Percentiles rank a stretch among this genome's conserved stretches.
Conservation (phyloP, 1,140 invertebrate genomes). For the Pogonomyrmex californicus region DNA sequence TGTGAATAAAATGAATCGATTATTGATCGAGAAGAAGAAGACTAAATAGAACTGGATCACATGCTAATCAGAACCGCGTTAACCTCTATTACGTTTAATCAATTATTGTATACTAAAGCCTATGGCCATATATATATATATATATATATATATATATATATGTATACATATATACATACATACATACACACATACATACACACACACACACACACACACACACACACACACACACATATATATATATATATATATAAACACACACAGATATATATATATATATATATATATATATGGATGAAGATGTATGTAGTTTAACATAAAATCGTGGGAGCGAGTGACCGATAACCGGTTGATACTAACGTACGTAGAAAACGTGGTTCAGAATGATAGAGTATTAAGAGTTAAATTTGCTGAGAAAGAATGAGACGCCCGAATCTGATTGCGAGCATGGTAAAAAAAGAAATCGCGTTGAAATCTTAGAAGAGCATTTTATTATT, state of each 20-base stretch:
- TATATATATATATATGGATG: conserved; percentile 41
- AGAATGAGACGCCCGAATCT: conserved; percentile 56
- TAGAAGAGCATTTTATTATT: conserved; percentile 85
- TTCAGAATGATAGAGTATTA: conserved; percentile 37
- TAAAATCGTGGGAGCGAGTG: conserved; percentile 40
- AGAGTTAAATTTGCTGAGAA: conserved; percentile 26
- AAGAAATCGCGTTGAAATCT: conserved; percentile 67
- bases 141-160: conserved; percentile 41
- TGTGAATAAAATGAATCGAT: conserved; percentile 48
- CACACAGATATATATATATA: neutral
- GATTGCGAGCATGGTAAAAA: conserved; percentile 34
- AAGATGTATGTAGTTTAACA: conserved; percentile 54
- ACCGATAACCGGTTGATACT: conserved; percentile 17
- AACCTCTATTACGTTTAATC: conserved; percentile 87
- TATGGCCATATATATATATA: conserved; percentile 64
- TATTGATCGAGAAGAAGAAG: conserved; percentile 56
- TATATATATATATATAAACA: conserved; percentile 35
- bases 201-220: conserved; percentile 57
- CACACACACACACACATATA: conserved; percentile 53
- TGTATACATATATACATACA: too few species aligned
- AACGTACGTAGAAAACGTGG: conserved; percentile 18
- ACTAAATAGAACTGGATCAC: conserved; percentile 83
- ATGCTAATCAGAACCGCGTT: conserved; percentile 87
- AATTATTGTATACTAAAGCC: conserved; percentile 85
- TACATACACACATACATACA: too few species aligned